These are phyloP conservation scores for Aphaenogaster rudis DNA, from an alignment of 1,140 invertebrate species.

Conservation along the genomic window DNA sequence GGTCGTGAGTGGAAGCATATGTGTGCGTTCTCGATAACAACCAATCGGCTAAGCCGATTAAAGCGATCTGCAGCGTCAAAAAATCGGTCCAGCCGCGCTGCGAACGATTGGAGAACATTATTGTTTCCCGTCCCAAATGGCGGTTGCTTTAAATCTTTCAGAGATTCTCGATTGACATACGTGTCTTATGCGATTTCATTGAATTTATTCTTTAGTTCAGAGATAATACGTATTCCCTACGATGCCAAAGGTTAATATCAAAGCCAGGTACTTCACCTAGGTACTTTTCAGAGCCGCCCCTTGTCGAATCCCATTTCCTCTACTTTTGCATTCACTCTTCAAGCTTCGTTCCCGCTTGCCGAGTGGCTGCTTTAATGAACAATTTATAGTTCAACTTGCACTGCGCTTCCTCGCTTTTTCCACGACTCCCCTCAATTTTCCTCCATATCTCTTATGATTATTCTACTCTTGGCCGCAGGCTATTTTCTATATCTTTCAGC, in stretches of 20 bases:
- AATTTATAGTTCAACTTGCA: conserved; percentile 68
- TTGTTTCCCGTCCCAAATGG: background rate
- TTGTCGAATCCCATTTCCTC: conserved; percentile 74
- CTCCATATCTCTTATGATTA: conserved; percentile 45
- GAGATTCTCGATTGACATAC: background rate
- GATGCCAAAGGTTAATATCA: conserved; percentile 76
- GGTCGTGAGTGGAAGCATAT: background rate
- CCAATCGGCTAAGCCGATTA: conserved; percentile 59
- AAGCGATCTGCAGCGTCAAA: conserved; percentile 26
- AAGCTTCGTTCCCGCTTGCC: conserved; percentile 50
- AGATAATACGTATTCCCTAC: conserved; percentile 29
- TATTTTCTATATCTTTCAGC: conserved; percentile 9
- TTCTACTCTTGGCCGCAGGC: conserved; percentile 28
- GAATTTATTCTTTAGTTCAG: conserved; percentile 18
- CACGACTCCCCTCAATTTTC: background rate
- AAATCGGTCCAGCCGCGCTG: conserved; percentile 10
- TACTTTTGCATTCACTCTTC: conserved; percentile 64
- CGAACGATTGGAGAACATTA: conserved; percentile 40
- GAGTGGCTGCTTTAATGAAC: conserved; percentile 72
- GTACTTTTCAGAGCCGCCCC: conserved; percentile 46
- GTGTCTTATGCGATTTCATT: conserved; percentile 10
- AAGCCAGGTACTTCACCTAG: conserved; percentile 72
- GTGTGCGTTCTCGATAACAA: conserved; percentile 17
- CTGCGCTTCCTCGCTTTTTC: conserved; percentile 34
- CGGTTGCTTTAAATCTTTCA: background rate